Evolutionary conservation across 2,797 vertebrate species (phyloP).

Genomic region (Sebastes cheni): DNA sequence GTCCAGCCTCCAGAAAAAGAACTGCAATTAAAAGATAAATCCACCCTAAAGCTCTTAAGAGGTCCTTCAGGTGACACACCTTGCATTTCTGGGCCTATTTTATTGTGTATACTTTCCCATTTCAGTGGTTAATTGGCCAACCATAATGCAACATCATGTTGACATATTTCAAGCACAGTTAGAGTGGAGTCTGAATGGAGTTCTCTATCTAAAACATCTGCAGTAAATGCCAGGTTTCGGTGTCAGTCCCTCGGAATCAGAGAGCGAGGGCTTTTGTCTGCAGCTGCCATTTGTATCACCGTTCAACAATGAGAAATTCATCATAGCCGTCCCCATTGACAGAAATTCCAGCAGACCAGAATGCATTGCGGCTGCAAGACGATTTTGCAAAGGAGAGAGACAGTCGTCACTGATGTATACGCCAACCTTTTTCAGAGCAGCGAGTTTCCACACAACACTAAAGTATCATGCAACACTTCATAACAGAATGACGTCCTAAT

Average conservation of each 20-base stretch:
- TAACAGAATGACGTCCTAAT: background rate
- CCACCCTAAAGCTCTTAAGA: slow-evolving; percentile 30
- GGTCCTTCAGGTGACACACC: background rate
- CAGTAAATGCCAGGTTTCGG: slow-evolving; percentile 43
- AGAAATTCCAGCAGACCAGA: slow-evolving; percentile 10
- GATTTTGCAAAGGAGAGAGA: too few species aligned
- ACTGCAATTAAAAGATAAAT: slow-evolving; percentile 61
- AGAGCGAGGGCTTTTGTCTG: slow-evolving; percentile 23
- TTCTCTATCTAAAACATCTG: slow-evolving; percentile 44
- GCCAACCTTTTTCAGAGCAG: background rate
- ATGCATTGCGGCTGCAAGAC: background rate
- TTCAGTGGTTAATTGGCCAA: slow-evolving; percentile 1
- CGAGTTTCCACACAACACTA: background rate
- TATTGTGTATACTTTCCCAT: background rate
- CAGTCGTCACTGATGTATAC: background rate
- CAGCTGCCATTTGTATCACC: slow-evolving; percentile 13
- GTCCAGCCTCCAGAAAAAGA: slow-evolving; percentile 31
- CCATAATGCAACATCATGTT: background rate
- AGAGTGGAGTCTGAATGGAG: background rate
- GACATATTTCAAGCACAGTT: background rate
- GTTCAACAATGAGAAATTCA: slow-evolving; percentile 26
- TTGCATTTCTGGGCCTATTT: background rate
- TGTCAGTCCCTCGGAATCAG: slow-evolving; percentile 24
- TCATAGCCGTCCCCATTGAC: background rate
- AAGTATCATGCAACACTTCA: background rate